Base-by-base conservation (phyloP, 2,797 vertebrate genomes). In the Clarias laeviceps region DNA sequence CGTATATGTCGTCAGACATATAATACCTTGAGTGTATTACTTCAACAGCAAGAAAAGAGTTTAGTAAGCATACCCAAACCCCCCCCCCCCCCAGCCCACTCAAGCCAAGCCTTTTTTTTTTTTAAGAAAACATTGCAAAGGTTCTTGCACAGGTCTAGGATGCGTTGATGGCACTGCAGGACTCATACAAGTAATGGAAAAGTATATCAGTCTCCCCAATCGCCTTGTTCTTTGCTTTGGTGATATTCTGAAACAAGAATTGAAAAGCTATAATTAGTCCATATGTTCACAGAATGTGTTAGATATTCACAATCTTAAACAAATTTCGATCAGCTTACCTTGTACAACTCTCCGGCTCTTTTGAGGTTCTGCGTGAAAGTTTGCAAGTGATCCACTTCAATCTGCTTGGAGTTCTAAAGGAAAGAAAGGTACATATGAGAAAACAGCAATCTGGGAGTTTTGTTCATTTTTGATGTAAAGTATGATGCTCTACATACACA, bases 201-300 rank as follows among this genome's bases (percentile, higher is more conserved):
- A 97, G 93, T 84, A 95, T 93, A 89, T 95, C 90, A 57, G 96
- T 85, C 76, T 97, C 96, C 76, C 96, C 95, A 0, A 97, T 87
- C 14, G 91, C 95, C 93, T 97, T 97, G 89, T 91, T 96, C 80
- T 92, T 90, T 66, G 94, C 95, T 22, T 91, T 91, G n/a, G 91
- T 88, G 82, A 93, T 94, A 87, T 95, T 82, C 96, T 97, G 90
- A 82, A 92, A 91, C 88, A 91, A 40, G 90, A 69, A 77, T 32
- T 29, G 86, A 85, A 5, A 37, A 0, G 56, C 9, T n/a, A 81
- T 57, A 24, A 78, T 84, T 18, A 79, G 64, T 1, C 29, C 14
- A 20, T 62, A 24, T 70, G 11, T 7, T 76, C 22, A n/a, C n/a
- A 76, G 27, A 22, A 1, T 50, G 37, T 5, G 11, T 59, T 61